These are phyloP conservation scores for Okapia johnstoni DNA, from an alignment of 2,113 vertebrate genomes.

Conservation along the genomic window DNA sequence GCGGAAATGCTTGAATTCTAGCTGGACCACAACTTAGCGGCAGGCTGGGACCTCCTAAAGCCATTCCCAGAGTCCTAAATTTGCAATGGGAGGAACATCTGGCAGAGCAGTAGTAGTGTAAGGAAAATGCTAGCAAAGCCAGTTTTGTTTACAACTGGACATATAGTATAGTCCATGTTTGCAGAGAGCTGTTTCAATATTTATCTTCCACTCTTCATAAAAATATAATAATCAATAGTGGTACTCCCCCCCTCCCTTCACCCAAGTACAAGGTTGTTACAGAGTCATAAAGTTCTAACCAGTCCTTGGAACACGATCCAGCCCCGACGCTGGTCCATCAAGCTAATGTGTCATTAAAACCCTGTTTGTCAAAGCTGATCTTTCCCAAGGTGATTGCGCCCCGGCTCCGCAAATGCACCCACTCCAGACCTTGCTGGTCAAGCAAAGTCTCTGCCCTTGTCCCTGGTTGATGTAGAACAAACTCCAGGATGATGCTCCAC, in stretches of 20 bases:
- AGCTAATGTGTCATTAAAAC: neutral
- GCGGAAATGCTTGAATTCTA: neutral
- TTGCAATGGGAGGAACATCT: neutral
- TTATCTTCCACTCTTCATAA: neutral
- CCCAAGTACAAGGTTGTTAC: neutral
- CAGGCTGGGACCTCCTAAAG: neutral
- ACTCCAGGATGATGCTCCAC: too few species aligned
- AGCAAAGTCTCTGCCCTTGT: neutral
- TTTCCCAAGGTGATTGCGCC: neutral
- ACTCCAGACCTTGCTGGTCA: neutral
- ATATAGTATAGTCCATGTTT: neutral
- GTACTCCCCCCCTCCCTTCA: neutral
- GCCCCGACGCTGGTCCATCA: fast-evolving
- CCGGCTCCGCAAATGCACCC: neutral
- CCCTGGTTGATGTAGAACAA: neutral
- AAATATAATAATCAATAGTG: neutral
- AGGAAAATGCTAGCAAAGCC: neutral
- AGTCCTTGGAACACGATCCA: neutral
- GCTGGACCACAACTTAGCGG: neutral
- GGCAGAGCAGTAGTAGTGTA: neutral
- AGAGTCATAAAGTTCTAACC: neutral
- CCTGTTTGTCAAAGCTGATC: neutral
- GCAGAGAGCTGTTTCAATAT: neutral
- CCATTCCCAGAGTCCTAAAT: neutral
- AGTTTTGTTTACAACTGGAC: neutral